phyloP scores from a whole-genome alignment of 2,888 invertebrate species.

The Gymnosoma rotundatum region DNA sequence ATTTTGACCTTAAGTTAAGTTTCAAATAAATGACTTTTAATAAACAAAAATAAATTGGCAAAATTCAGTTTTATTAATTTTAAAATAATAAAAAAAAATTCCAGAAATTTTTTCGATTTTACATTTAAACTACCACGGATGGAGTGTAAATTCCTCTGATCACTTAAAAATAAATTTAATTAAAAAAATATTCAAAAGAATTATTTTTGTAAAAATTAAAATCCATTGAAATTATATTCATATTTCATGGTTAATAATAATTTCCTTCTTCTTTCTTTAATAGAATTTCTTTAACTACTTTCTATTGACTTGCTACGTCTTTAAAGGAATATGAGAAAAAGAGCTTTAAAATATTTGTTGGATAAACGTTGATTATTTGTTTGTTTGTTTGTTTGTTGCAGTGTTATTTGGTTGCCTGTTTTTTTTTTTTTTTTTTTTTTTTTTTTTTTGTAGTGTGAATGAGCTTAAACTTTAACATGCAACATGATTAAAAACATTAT shows the following conservation, averaged over 20 bases:
- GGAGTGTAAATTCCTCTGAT: not conserved
- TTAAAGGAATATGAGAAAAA: slow-evolving; percentile 35
- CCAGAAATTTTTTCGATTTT: slow-evolving; percentile 17
- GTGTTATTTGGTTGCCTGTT: slow-evolving; percentile 14
- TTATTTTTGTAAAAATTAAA: not conserved
- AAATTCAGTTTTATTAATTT: no score
- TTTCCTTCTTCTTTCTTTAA: slow-evolving; percentile 49
- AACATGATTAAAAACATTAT: slow-evolving; percentile 60
- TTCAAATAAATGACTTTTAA: no score
- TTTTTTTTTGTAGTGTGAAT: slow-evolving; percentile 16
- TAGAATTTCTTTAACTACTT: slow-evolving; percentile 48
- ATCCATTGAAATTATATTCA: slow-evolving; percentile 34
- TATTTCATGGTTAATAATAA: slow-evolving; percentile 73
- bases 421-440: not conserved
- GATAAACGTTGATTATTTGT: not conserved
- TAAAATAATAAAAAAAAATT: no score
- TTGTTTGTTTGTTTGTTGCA: slow-evolving; percentile 1
- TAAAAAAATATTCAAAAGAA: not conserved
- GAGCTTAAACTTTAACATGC: slow-evolving; percentile 62
- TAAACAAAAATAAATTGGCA: no score
- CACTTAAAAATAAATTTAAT: slow-evolving; percentile 15
- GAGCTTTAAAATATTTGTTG: slow-evolving; percentile 1
- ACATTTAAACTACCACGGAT: no score
- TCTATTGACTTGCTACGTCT: slow-evolving; percentile 14
- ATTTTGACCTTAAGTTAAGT: no score